phyloP scores from a whole-genome alignment of 2,113 vertebrate species.

The Muntiacus reevesi region DNA sequence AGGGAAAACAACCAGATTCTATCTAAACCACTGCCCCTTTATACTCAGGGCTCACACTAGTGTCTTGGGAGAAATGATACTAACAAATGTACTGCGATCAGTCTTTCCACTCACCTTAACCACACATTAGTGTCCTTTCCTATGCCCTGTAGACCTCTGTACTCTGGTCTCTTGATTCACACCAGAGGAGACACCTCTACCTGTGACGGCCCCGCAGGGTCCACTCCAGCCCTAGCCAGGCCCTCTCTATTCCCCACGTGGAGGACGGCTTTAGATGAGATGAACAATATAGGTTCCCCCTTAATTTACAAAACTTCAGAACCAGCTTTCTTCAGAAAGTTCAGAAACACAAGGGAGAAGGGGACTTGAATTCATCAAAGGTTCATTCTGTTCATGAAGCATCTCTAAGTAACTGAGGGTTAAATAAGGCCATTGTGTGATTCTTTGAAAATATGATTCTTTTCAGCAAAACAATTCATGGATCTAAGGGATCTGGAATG shows the following conservation, averaged over 20 bases:
- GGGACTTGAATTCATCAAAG: background rate
- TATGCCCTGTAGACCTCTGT: background rate
- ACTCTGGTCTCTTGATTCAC: background rate
- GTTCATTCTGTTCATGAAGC: background rate
- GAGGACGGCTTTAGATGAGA: background rate
- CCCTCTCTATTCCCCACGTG: background rate
- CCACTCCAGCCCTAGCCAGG: background rate
- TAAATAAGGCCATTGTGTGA: background rate
- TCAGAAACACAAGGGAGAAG: background rate
- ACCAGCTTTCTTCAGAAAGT: background rate
- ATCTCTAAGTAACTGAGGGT: background rate
- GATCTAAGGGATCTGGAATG: constrained; percentile 64
- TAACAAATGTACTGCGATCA: background rate
- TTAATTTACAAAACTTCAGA: background rate
- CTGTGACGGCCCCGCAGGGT: rapidly evolving
- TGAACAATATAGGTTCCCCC: background rate
- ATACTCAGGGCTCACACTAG: background rate
- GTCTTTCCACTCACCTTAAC: background rate
- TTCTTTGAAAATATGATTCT: constrained; percentile 44
- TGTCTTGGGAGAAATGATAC: background rate
- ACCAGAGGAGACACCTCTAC: background rate
- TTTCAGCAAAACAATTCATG: constrained; percentile 68
- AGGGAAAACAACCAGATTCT: background rate
- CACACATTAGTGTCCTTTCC: background rate
- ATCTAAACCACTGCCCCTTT: background rate